Evolutionary conservation across 2,113 vertebrate genomes (phyloP).

Genomic region (Neogobius melanostomus): DNA sequence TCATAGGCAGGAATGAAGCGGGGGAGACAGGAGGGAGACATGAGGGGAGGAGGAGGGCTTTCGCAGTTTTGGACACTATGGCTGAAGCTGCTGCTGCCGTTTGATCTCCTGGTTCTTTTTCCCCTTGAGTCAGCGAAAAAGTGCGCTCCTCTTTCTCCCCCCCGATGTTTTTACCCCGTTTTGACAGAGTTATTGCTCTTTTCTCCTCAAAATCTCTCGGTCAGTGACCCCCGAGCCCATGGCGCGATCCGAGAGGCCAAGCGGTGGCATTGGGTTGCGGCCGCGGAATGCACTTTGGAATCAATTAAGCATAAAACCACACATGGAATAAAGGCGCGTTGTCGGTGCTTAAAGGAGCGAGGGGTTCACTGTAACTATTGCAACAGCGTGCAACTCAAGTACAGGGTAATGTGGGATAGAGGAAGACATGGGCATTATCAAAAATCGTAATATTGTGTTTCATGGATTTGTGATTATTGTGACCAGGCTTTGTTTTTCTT

Average conservation of each 20-base stretch:
- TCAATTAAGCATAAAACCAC: constrained; percentile 42
- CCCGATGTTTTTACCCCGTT: constrained; percentile 29
- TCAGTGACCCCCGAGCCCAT: constrained; percentile 29
- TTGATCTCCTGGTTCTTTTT: constrained; percentile 48
- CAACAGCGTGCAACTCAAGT: no score
- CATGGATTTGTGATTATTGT: no score
- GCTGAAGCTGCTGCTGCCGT: constrained; percentile 46
- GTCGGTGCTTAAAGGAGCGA: not conserved
- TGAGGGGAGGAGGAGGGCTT: constrained; percentile 37
- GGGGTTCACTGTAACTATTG: not conserved
- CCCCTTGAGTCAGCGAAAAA: constrained; percentile 53
- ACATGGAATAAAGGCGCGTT: constrained; percentile 6
- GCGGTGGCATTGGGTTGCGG: constrained; percentile 24
- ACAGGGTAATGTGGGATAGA: no score
- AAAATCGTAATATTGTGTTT: no score
- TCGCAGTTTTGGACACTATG: constrained; percentile 45
- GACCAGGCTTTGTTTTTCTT: no score
- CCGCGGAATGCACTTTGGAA: constrained; percentile 29
- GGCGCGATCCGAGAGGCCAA: constrained; percentile 45
- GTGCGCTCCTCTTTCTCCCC: constrained; percentile 19
- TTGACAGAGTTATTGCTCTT: constrained; percentile 28
- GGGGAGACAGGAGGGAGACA: constrained; percentile 34
- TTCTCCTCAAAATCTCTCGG: not conserved
- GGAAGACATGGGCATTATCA: no score
- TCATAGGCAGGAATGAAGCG: constrained; percentile 67